These are phyloP conservation scores for Pteromalus puparum DNA, from an alignment of 1,140 invertebrate species.

Conservation along the genomic window DNA sequence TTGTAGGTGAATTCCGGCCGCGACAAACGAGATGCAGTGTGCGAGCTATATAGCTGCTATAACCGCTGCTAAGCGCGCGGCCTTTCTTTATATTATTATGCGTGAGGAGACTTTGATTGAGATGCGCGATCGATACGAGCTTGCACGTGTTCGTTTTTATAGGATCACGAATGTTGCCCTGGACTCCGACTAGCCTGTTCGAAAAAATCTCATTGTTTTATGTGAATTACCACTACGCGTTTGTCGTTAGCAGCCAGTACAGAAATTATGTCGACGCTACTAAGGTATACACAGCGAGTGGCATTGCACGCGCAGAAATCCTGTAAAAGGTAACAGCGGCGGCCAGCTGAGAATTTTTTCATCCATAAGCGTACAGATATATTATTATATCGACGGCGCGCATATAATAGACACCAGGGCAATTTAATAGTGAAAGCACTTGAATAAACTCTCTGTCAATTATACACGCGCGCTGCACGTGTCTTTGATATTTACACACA, in stretches of 20 bases:
- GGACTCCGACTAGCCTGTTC: too few relatives aligned
- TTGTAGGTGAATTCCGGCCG: constrained; percentile 41
- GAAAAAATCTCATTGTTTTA: not conserved
- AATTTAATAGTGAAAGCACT: constrained; percentile 45
- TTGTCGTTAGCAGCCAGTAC: too few relatives aligned
- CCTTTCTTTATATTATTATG: too few relatives aligned
- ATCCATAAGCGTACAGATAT: not conserved
- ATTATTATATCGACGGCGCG: constrained; percentile 17
- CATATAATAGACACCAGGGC: not conserved
- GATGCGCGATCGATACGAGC: too few relatives aligned
- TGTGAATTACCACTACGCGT: too few relatives aligned
- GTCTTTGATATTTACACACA: not conserved
- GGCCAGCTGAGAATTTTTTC: not conserved
- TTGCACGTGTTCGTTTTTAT: too few relatives aligned
- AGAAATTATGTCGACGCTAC: too few relatives aligned
- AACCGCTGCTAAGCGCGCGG: constrained; percentile 3
- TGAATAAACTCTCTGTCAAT: constrained; percentile 27
- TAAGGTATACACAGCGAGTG: not conserved
- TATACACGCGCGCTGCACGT: not conserved
- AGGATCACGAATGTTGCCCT: too few relatives aligned
- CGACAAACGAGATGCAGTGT: constrained; percentile 7
- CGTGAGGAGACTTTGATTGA: too few relatives aligned
- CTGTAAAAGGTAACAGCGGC: not conserved
- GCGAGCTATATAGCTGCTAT: not conserved
- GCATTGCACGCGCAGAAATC: not conserved